phyloP scores from a whole-genome alignment of 2,797 vertebrate species.

The Rhabdophis nuchalis region DNA sequence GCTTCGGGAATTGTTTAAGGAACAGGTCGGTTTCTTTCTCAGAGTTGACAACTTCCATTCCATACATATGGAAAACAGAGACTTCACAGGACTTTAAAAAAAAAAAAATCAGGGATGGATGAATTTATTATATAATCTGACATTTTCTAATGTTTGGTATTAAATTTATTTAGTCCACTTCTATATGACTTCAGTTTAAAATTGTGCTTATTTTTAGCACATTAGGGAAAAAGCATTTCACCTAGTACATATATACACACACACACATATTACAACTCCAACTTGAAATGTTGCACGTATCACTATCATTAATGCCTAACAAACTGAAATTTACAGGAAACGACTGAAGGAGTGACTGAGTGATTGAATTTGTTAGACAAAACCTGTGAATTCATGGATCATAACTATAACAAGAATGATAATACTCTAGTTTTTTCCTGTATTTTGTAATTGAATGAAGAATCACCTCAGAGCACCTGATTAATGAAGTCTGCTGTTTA shows the following conservation, averaged over 20 bases:
- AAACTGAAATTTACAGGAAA: not conserved
- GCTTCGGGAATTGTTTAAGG: conserved; percentile 88
- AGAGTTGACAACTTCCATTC: not conserved
- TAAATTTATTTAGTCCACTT: not conserved
- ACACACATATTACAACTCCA: too few species aligned
- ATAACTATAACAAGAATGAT: not conserved
- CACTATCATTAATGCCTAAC: not conserved
- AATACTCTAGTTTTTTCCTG: not conserved
- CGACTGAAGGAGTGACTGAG: not conserved
- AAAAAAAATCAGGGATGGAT: not conserved
- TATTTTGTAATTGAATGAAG: not conserved
- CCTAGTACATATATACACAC: too few species aligned
- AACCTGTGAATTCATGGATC: not conserved
- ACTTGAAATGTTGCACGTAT: not conserved
- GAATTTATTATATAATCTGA: not conserved
- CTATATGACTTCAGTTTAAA: not conserved
- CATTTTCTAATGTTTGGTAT: not conserved
- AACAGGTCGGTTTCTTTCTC: conserved; percentile 78
- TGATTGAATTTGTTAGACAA: not conserved
- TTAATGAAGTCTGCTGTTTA: not conserved
- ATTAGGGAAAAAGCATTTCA: not conserved
- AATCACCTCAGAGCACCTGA: not conserved
- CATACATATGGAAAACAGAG: not conserved
- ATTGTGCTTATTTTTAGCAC: not conserved
- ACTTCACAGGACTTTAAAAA: not conserved